These are phyloP conservation scores for Threskiornis aethiopicus DNA, from an alignment of 2,797 vertebrate genomes.

Conservation along the genomic window DNA sequence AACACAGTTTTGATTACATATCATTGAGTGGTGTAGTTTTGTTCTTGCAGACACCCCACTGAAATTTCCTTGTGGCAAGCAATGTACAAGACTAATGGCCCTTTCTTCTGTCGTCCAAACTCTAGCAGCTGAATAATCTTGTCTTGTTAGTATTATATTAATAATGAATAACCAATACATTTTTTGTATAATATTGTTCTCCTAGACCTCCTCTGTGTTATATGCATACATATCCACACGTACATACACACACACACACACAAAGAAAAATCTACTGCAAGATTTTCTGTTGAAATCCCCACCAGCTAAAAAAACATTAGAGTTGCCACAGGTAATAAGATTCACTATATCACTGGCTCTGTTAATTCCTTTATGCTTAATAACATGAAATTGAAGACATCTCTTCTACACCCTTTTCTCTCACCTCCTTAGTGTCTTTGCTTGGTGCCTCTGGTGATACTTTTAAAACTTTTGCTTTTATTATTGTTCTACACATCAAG, in stretches of 20 bases:
- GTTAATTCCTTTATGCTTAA: conserved; percentile 37
- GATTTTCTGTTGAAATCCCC: background rate
- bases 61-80: background rate
- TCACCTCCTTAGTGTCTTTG: background rate
- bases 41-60: background rate
- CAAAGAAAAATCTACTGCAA: background rate
- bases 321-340: background rate
- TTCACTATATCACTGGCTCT: background rate
- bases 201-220: background rate
- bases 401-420: background rate
- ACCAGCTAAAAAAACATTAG: background rate
- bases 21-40: background rate
- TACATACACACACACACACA: background rate
- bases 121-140: background rate
- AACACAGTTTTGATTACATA: background rate
- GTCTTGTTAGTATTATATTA: background rate
- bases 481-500: background rate
- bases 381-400: conserved; percentile 26
- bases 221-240: background rate
- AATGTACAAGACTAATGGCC: background rate
- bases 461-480: background rate
- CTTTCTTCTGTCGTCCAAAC: background rate
- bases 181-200: background rate
- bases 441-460: background rate
- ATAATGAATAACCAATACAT: background rate